Base-by-base conservation (phyloP, 2,888 invertebrate species). In the Sclerodermus sp. region DNA sequence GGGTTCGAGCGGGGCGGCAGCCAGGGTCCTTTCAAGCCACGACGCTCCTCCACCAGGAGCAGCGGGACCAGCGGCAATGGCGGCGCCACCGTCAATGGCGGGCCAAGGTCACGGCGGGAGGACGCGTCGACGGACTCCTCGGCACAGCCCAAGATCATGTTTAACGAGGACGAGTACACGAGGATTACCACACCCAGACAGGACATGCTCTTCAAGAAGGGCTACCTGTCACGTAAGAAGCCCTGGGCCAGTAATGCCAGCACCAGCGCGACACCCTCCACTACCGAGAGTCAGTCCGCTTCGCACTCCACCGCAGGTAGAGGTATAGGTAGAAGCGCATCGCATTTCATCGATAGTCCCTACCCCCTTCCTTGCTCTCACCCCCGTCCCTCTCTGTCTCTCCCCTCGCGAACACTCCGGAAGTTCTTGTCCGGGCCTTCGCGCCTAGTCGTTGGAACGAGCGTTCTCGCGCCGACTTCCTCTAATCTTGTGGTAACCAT, bases 151-250 rank as follows among this genome's bases (percentile, higher is more conserved):
- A 83, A 82, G 69, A 79, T 82, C 58, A 80, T 80, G 23, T 83
- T 83, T 71, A 82, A 83, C 72, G 83, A 83, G 76, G 85, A 86
- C 72, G 87, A 87, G 78, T 87, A 87, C 75, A 87, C 86, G 66
- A 82, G 84, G 71, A 86, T 87, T 67, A 86, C 86, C 47, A 86
- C 87, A 36, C 87, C 87, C 23, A 79, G 87, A 59, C 87, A 87
- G 77, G 87, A 87, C 73, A 84, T 87, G 58, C 79, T 87, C 62
- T 87, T 87, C 76, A 87, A 87, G 76, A 87, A 87, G 75, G 85
- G 86, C 55, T 87, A 86, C 76, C 76, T 87, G 59, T 83, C 82
- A 63, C 82, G 82, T 63, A 83, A 83, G 64, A 82, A 81, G 57
- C 79, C 73, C 1, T 74, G 70, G 70, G 57, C 69, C 16, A 67